phyloP scores from a whole-genome alignment of 2,797 vertebrate genomes.

The Heterohyrax brucei region DNA sequence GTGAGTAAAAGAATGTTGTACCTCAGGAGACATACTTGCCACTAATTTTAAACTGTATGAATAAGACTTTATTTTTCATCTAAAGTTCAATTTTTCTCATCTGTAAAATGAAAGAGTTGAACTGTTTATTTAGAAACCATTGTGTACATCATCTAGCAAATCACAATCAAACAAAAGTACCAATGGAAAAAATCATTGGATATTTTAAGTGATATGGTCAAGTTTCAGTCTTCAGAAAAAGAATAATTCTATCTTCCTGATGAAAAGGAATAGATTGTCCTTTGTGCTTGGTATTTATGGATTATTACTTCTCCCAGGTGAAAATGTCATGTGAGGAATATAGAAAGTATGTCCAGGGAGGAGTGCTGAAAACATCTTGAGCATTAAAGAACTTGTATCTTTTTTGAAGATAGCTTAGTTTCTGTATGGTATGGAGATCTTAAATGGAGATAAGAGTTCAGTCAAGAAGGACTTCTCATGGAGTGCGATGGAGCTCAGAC shows the following conservation, averaged over 20 bases:
- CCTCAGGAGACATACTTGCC: neutral
- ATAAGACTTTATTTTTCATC: neutral
- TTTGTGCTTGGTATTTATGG: neutral
- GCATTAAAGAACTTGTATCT: fast-evolving
- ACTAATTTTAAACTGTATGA: neutral
- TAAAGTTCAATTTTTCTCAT: no score
- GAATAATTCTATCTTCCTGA: neutral
- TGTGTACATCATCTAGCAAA: neutral
- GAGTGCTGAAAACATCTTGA: neutral
- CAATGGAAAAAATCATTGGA: no score
- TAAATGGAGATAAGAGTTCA: neutral
- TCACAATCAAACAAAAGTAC: neutral
- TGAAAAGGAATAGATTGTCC: neutral
- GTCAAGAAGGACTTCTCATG: neutral
- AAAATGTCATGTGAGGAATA: neutral
- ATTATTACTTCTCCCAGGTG: no score
- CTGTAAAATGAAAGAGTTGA: neutral
- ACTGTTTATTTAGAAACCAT: neutral
- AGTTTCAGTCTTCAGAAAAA: neutral
- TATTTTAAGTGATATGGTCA: neutral
- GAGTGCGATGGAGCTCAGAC: neutral
- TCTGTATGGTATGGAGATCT: fast-evolving
- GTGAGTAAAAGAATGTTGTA: neutral
- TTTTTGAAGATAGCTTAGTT: neutral
- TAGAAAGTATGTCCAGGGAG: neutral